Conservation (phyloP, 2,113 vertebrate genomes). For the Echinops telfairi region DNA sequence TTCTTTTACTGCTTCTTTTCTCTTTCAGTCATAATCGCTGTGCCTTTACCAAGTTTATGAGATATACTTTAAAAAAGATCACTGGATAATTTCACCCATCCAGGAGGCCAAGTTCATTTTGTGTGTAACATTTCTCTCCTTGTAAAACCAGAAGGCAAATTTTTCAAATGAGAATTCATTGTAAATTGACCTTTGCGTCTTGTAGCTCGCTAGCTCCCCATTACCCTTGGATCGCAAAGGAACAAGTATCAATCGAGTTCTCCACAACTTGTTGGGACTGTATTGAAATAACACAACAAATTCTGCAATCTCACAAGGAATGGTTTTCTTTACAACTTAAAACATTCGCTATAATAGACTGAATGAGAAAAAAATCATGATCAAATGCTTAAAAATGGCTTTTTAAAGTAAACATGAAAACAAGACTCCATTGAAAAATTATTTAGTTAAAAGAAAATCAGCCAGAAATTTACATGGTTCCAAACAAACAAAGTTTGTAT, state of each 20-base stretch:
- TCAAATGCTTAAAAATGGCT: constrained; percentile 43
- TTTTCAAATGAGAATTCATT: constrained; percentile 54
- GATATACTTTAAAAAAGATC: constrained; percentile 19
- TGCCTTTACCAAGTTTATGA: constrained; percentile 22
- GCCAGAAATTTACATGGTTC: constrained; percentile 53
- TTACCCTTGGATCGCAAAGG: background rate
- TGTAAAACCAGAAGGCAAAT: constrained; percentile 44
- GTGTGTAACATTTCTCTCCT: constrained; percentile 15
- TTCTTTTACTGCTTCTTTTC: constrained; percentile 32
- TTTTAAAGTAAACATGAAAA: constrained; percentile 54
- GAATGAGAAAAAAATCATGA: constrained; percentile 10
- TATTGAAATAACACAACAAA: constrained; percentile 7
- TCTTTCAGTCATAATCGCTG: background rate
- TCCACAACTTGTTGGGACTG: constrained; percentile 28
- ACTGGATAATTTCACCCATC: background rate
- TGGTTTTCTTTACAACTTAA: constrained; percentile 66
- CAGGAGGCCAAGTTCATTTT: constrained; percentile 54
- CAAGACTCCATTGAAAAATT: constrained; percentile 51
- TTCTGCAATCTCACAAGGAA: constrained; percentile 55
- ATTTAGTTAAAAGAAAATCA: constrained; percentile 72
- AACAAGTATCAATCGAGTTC: constrained; percentile 5
- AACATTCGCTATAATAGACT: constrained; percentile 56
- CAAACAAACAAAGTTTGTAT: constrained; percentile 58
- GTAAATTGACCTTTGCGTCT: background rate
- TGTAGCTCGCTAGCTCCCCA: background rate